Conservation (phyloP, 1,140 invertebrate genomes). For the Penaeus japonicus region DNA sequence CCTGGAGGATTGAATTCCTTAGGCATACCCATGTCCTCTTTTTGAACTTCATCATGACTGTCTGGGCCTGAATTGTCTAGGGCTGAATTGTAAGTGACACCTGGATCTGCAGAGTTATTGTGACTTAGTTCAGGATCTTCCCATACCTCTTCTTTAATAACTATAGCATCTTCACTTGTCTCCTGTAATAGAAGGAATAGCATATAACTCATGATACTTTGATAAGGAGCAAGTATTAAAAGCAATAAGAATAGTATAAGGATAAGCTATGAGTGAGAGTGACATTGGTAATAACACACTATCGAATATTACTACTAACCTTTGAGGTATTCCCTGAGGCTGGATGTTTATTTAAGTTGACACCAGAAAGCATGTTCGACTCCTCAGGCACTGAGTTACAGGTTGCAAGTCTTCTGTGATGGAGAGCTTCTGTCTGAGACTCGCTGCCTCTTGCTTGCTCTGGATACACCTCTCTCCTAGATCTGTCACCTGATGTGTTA, state of each 20-base stretch:
- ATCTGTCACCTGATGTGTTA: too few relatives aligned
- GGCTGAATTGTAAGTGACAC: not conserved
- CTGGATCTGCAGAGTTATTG: not conserved
- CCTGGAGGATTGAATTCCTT: conserved; percentile 23
- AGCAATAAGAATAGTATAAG: not conserved
- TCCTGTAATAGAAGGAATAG: not conserved
- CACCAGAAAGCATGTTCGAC: too few relatives aligned
- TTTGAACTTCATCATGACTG: not conserved
- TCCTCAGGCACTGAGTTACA: too few relatives aligned
- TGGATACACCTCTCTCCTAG: too few relatives aligned
- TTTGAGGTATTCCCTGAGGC: too few relatives aligned
- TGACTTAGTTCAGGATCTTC: conserved; percentile 17
- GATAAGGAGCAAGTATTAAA: not conserved
- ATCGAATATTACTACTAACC: too few relatives aligned
- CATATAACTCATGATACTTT: not conserved
- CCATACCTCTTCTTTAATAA: not conserved
- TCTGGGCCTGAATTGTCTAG: not conserved
- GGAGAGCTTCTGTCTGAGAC: too few relatives aligned
- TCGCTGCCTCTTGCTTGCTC: too few relatives aligned
- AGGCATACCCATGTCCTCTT: not conserved
- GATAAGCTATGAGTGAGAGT: not conserved
- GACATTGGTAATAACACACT: too few relatives aligned
- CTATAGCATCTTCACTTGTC: not conserved
- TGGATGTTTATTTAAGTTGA: too few relatives aligned
- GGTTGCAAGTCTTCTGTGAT: too few relatives aligned